Evolutionary conservation across 2,113 vertebrate genomes (phyloP).

Genomic region (Recurvirostra avosetta): DNA sequence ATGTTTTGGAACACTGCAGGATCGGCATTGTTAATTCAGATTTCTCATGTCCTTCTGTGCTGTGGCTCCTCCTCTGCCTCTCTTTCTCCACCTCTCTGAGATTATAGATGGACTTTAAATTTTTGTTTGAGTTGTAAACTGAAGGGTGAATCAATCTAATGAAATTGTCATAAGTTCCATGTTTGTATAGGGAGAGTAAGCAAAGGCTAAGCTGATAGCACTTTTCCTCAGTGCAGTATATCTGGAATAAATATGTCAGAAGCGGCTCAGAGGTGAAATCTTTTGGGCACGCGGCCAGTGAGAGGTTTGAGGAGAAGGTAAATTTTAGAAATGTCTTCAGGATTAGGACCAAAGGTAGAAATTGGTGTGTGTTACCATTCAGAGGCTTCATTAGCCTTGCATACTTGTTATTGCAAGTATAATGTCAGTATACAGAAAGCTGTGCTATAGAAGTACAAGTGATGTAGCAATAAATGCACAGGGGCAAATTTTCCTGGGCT

Average conservation of each 20-base stretch:
- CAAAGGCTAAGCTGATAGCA: background rate
- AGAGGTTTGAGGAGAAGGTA: background rate
- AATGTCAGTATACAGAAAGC: accelerated
- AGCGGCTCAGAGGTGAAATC: background rate
- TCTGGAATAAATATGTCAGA: background rate
- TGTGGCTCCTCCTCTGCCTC: background rate
- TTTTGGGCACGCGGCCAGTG: background rate
- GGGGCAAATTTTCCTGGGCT: background rate
- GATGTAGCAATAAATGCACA: background rate
- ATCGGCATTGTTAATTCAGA: background rate
- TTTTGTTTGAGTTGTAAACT: background rate
- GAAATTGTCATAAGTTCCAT: background rate
- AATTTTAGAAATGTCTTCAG: background rate
- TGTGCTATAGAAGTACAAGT: background rate
- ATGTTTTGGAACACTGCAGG: background rate
- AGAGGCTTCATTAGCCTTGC: background rate
- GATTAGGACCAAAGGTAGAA: background rate
- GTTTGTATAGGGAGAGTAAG: background rate
- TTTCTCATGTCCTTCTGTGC: background rate
- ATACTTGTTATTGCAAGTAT: accelerated
- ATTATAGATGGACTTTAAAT: background rate
- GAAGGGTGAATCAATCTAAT: background rate
- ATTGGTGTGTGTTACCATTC: background rate
- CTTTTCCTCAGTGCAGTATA: background rate
- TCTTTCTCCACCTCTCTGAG: background rate